Evolutionary conservation across 2,797 vertebrate species (phyloP), one percentile per base, ranked within the genome.

Genomic region (Falco concolor): DNA sequence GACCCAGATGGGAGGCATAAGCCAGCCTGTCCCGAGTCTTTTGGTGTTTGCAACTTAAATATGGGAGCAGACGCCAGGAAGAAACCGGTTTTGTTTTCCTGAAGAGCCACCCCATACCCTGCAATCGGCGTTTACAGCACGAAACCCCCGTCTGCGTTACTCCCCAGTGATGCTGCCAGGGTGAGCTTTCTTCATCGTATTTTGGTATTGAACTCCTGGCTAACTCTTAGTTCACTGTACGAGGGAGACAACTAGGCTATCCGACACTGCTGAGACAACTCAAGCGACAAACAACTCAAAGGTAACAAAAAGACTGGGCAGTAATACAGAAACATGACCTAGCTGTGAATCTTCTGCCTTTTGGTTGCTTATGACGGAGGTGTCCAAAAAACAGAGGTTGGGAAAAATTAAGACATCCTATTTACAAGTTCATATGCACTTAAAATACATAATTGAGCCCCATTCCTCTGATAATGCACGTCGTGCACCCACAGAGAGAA

Each of bases 391-490:
- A 84, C 0, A 84, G 52, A 6, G 0, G 15, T 3, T 72, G 75
- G 83, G 70, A 67, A 74, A 88, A 80, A 89, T 74, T 11, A 78
- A 92, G 83, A 90, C 79, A 70, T 85, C 75, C 82, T 96, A 95
- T 93, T 92, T 95, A 96, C 94, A 95, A 74, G 61, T 85, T 68
- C 52, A 69, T 88, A 52, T 52, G 88, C 83, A 83, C 68, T 89
- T 86, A 44, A 73, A 79, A 72, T 77, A 86, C 68, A 75, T 32
- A 36, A 77, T 21, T 12, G 28, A 93, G 63, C 86, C 72, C 88
- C 23, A 4, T 28, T 87, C 69, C 80, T 91, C 91, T 78, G 74
- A n/a, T 24, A 59, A 47, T 11, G 54, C 4, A 1, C 7, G 36
- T 63, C 0, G 2, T 59, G 59, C 77, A 84, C 76, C 45, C 5